Percentiles rank a stretch among this genome's conserved stretches.
Evolutionary conservation across 2,888 invertebrate genomes (phyloP).

Genomic region (Ormyrus rosae): DNA sequence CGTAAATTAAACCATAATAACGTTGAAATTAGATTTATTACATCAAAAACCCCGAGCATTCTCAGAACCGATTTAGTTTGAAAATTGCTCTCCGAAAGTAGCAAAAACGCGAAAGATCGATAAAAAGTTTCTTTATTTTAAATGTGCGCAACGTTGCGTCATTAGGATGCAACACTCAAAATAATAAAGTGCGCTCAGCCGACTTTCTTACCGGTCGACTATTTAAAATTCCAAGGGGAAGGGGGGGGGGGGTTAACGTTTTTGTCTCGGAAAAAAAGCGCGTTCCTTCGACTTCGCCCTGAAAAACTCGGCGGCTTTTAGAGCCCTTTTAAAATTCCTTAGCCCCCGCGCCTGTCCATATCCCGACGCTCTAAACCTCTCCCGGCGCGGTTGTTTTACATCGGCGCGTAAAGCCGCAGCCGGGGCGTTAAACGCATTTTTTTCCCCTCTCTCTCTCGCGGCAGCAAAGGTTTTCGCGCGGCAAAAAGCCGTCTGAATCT

Average conservation of each 20-base stretch:
- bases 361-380: conserved; percentile 10
- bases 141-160: background rate
- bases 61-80: background rate
- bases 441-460: background rate
- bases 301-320: conserved; percentile 28
- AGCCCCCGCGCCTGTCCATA: background rate
- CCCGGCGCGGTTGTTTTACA: background rate
- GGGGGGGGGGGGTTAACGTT: background rate
- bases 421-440: conserved; percentile 22
- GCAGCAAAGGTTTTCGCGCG: background rate
- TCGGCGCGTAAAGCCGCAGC: conserved; percentile 3
- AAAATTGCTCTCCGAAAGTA: background rate
- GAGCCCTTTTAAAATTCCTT: conserved; percentile 50
- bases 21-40: too few species aligned
- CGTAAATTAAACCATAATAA: background rate
- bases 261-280: conserved; percentile 7
- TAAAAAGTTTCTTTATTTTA: background rate
- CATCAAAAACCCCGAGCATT: too few species aligned
- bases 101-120: background rate
- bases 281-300: conserved; percentile 12
- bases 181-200: background rate
- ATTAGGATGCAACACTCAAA: background rate
- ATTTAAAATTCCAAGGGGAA: conserved; percentile 10
- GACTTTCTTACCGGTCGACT: background rate
- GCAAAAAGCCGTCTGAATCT: background rate